Percentiles rank a stretch among this genome's conserved stretches.
Conservation (phyloP, 2,888 invertebrate genomes). For the Leptura quadrifasciata region DNA sequence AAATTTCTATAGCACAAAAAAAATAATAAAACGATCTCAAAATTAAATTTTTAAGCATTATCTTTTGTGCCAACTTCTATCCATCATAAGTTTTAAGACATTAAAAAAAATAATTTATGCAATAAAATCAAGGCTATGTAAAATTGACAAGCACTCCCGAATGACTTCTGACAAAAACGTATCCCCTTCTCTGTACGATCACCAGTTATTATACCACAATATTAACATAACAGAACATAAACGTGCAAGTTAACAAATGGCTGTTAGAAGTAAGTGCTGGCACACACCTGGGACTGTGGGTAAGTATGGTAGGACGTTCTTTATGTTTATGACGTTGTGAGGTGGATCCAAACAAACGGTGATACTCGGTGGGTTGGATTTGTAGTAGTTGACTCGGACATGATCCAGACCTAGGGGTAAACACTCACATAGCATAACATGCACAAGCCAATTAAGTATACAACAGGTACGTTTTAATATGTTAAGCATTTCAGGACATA, state of each 20-base stretch:
- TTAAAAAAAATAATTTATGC: no score
- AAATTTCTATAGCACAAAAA: no score
- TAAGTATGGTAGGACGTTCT: constrained; percentile 77
- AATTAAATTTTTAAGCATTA: no score
- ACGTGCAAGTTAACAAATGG: not conserved
- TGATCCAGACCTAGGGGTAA: constrained; percentile 86
- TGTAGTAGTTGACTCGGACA: constrained; percentile 93
- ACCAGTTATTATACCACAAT: no score
- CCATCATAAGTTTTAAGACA: no score
- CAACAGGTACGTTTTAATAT: not conserved
- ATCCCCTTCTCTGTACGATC: no score
- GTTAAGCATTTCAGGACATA: not conserved
- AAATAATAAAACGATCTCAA: no score
- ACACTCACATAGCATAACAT: constrained; percentile 62
- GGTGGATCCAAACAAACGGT: constrained; percentile 73
- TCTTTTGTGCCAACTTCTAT: no score
- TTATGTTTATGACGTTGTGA: constrained; percentile 81
- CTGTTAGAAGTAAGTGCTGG: constrained; percentile 24
- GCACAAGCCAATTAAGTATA: constrained; percentile 31
- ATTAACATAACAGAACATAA: not conserved
- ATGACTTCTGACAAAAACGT: no score
- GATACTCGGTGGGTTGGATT: constrained; percentile 78
- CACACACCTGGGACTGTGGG: constrained; percentile 65
- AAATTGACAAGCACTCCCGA: no score
- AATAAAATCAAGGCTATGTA: no score